A percentile compares a stretch with the other conserved stretches of the same genome.
These are phyloP conservation scores for Pristionchus entomophagus DNA, from an alignment of 2,888 invertebrate genomes.

Conservation along the genomic window DNA sequence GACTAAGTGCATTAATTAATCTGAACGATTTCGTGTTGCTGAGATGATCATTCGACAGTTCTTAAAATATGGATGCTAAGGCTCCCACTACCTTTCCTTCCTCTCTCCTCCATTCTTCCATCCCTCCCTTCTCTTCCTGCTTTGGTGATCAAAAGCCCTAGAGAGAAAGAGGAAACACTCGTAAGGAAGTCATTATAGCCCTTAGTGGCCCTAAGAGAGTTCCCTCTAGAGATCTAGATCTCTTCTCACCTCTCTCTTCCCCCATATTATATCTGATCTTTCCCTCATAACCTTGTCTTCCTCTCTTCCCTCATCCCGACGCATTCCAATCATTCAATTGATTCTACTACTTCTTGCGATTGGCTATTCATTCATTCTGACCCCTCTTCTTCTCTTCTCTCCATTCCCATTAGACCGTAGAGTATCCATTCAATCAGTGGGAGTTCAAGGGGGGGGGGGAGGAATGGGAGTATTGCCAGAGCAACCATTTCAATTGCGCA, in stretches of 20 bases:
- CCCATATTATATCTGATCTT: slow-evolving; percentile 41
- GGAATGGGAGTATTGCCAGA: slow-evolving; percentile 8
- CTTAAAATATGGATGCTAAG: too few species aligned
- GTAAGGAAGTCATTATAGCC: slow-evolving; percentile 36
- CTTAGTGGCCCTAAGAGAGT: background rate
- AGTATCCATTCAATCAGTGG: background rate
- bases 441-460: slow-evolving; percentile 4
- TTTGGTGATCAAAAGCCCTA: background rate
- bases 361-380: slow-evolving; percentile 11
- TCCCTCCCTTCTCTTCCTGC: background rate
- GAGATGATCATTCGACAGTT: too few species aligned
- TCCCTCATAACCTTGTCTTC: slow-evolving; percentile 31
- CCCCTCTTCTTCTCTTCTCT: too few species aligned
- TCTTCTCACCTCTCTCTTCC: background rate
- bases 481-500: slow-evolving; percentile 13
- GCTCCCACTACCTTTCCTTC: too few species aligned
- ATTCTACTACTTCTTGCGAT: too few species aligned
- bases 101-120: background rate
- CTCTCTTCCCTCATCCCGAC: slow-evolving; percentile 9
- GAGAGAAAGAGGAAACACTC: background rate
- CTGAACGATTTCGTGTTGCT: too few species aligned
- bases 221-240: slow-evolving; percentile 32
- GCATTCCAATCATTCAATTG: slow-evolving; percentile 42
- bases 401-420: background rate
- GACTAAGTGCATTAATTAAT: too few species aligned